Base-by-base conservation (phyloP, 1,140 invertebrate genomes). In the Chironomus striatipennis region DNA sequence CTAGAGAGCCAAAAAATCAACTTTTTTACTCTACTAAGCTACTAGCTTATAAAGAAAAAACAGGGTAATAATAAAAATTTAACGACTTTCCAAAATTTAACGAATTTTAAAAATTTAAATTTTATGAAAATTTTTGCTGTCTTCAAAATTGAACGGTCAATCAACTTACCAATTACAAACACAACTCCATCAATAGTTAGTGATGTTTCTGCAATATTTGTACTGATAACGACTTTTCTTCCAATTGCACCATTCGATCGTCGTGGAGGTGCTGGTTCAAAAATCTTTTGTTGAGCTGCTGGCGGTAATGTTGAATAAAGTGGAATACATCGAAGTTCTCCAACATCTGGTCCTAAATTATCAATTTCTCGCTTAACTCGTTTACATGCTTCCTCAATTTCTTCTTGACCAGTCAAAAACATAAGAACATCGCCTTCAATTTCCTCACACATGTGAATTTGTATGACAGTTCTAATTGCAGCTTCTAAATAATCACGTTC, bases 161-260 rank as follows among this genome's bases (percentile, higher is more conserved):
- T 34, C 5, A 34, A 34, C 24, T 34, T 5, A 34, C 24, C 24
- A 34, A 99, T 98, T 1, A 99, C 97, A 85, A 97, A 98, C 6
- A 98, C 97, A n/a, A 99, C 96, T 75, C 97, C 97, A 81, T 98
- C 97, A 78, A 99, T 98, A 0, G 97, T 99, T 4, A 99, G 84
- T 0, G 96, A 98, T 0, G 97, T 99, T 86, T 99, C 97, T 0
- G 97, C 97, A 77, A 99, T 98, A 80, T 98, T 99, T 0, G 97
- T 99, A 0, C 96, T 97, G 0, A 98, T 94, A 0, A 99, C 96
- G 24, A 95, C 88, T 84, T 98, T 97, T 15, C 94, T 84, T 1
- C 96, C 96, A 74, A 98, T 93, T 0, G 93, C 94, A 15, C 96
- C 96, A 81, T 95, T 97, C 0, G 93, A 78, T 81, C 94, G 92